Evolutionary conservation across 2,797 vertebrate species (phyloP), one percentile per base, ranked within the genome.

Genomic region (Lemur catta): DNA sequence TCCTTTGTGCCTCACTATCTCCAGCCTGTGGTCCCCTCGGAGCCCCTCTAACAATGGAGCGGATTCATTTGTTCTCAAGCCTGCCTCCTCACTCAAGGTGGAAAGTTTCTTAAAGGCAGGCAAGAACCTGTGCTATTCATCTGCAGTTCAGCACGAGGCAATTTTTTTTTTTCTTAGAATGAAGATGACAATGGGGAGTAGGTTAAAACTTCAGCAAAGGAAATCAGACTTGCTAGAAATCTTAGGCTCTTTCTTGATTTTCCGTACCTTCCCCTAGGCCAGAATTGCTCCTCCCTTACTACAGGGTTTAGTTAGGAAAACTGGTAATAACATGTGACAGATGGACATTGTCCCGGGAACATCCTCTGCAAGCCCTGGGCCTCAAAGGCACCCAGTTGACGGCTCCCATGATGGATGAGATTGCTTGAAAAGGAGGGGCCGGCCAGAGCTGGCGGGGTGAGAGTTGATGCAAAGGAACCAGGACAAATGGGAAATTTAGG

Each of bases 261-360:
- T 87, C 82, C 69, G 3, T 35, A 94, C 18, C 28, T 88, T 89
- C 67, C 95, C 50, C 6, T 28, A 43, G 28, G 94, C 75, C 80
- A 93, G 79, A 82, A 87, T 76, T 67, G 24, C 28, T 94, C 86
- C 88, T 93, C 86, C 76, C 59, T 89, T 55, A 93, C 48, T 48
- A 41, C 71, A 63, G 59, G 74, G 50, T 79, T 94, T 55, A 38
- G 59, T 91, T 50, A 50, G 33, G n/a, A 71, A 90, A 78, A 80
- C 65, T 43, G 75, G 26, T 96, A 84, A 97, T 94, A 59, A 81
- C 41, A 96, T 92, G 61, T 97, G 96, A 97, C 96, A 97, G 92
- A 94, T 91, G 80, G 93, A 90, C 61, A 43, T 26, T 94, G 91
- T 97, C 94, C 91, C 97, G 41, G 2, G 94, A 97, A 91, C 28